Percentiles rank a stretch among this genome's conserved stretches.
These are phyloP conservation scores for Trissolcus basalis DNA, from an alignment of 1,140 invertebrate genomes.

Conservation along the genomic window DNA sequence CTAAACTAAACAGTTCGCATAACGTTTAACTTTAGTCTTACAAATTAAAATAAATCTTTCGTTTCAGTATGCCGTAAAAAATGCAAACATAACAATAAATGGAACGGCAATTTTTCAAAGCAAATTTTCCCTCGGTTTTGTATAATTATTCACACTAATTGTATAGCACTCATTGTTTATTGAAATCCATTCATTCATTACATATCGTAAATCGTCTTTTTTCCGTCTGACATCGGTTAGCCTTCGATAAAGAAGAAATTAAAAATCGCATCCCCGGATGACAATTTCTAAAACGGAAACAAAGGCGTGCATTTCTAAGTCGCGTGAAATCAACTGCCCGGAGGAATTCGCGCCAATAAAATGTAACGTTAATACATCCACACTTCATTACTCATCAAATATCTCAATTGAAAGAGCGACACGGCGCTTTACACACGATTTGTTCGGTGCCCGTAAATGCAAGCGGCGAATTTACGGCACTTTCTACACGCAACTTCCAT, in stretches of 20 bases:
- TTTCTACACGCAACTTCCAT: constrained; percentile 17
- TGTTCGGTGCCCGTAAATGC: constrained; percentile 6
- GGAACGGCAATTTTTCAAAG: neutral
- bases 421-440: constrained; percentile 6
- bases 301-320: no score
- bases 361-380: neutral
- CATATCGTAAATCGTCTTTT: constrained; percentile 6
- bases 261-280: no score
- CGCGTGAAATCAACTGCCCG: no score
- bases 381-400: constrained; percentile 8
- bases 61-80: no score
- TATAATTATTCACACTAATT: neutral
- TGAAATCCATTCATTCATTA: constrained; percentile 4
- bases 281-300: no score
- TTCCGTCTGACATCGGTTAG: neutral
- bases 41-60: no score
- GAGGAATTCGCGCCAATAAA: neutral
- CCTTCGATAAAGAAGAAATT: neutral
- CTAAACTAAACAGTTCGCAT: no score
- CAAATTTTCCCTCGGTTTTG: neutral
- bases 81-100: neutral
- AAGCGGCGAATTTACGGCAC: constrained; percentile 20
- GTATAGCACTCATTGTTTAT: constrained; percentile 16
- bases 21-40: no score
- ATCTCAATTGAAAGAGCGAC: constrained; percentile 6